phyloP scores from a whole-genome alignment of 2,888 invertebrate genomes.

The Arrhopalites spinosus region DNA sequence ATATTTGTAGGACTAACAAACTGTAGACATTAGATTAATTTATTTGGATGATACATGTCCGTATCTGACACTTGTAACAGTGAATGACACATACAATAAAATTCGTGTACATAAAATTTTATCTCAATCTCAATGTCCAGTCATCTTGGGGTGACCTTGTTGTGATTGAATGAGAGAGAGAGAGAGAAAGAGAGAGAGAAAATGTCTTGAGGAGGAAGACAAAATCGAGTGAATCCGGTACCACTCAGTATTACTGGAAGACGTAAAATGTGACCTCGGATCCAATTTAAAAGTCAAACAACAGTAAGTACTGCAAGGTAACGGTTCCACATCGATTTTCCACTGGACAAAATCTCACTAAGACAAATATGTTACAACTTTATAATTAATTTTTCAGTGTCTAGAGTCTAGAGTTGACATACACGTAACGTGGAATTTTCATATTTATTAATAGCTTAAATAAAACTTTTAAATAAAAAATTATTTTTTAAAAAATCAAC shows the following conservation, averaged over 20 bases:
- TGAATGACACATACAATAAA: no score
- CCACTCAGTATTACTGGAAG: not conserved
- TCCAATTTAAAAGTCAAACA: not conserved
- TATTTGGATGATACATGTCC: no score
- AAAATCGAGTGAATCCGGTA: not conserved
- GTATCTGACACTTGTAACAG: no score
- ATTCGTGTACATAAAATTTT: no score
- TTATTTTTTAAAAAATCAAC: not conserved
- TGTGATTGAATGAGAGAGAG: no score
- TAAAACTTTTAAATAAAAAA: not conserved
- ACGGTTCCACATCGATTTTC: not conserved
- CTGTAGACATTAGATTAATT: no score
- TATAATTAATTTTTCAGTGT: not conserved
- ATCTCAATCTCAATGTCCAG: no score
- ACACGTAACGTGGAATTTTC: not conserved
- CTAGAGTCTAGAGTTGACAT: not conserved
- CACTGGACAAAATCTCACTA: not conserved
- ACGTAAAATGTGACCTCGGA: no score
- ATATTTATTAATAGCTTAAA: not conserved
- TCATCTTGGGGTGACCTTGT: no score
- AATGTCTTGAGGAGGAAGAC: no score
- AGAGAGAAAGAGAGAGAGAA: no score
- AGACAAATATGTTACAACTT: not conserved
- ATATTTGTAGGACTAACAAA: no score
- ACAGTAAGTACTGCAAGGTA: not conserved